These are phyloP conservation scores for Antrozous pallidus DNA, from an alignment of 2,797 vertebrate species.

Conservation along the genomic window DNA sequence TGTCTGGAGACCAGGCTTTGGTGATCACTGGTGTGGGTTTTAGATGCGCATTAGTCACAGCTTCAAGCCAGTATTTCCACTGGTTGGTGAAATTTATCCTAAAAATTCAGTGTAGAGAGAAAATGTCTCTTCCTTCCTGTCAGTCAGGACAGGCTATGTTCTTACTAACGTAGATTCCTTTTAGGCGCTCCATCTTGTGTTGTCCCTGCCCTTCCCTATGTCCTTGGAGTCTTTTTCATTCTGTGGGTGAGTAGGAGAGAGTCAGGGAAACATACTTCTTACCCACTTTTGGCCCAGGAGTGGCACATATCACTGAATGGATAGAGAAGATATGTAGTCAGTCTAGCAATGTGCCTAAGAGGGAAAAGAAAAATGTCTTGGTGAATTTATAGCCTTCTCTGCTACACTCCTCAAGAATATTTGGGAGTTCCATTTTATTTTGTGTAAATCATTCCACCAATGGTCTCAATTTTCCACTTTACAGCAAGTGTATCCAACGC, in stretches of 20 bases:
- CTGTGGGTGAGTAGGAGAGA: not conserved
- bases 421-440: slow-evolving; percentile 3
- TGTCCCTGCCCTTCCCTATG: not conserved
- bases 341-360: not conserved
- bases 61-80: not conserved
- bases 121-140: not conserved
- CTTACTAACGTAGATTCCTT: not conserved
- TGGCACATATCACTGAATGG: not conserved
- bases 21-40: not conserved
- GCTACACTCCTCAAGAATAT: not conserved
- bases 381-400: not conserved
- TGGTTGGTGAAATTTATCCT: not conserved
- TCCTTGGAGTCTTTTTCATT: not conserved
- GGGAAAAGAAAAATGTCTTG: not conserved
- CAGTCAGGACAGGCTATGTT: not conserved
- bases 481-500: not conserved
- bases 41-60: not conserved
- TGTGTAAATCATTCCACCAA: not conserved
- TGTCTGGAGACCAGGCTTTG: not conserved
- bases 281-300: not conserved
- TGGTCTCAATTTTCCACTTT: not conserved
- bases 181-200: not conserved
- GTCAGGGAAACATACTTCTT: not conserved
- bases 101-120: not conserved
- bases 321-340: not conserved